Conservation (phyloP, 2,113 vertebrate genomes). For the Todiramphus chloris region DNA sequence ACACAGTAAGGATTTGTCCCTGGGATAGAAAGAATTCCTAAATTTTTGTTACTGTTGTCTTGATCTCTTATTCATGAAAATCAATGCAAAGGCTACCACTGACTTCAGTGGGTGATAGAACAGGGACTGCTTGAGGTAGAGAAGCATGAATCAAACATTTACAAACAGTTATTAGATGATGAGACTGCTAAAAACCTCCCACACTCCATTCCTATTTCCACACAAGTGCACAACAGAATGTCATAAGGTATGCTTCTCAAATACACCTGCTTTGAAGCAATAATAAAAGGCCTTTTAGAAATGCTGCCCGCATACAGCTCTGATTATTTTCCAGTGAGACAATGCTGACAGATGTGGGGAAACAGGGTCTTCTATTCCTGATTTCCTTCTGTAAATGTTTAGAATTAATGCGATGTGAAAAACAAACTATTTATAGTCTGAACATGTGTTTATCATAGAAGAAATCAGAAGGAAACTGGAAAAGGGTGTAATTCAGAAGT, state of each 20-base stretch:
- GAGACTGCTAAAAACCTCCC: slow-evolving; percentile 3
- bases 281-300: slow-evolving; percentile 28
- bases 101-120: not conserved
- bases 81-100: not conserved
- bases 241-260: slow-evolving; percentile 13
- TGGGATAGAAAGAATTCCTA: not conserved
- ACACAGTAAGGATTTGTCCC: not conserved
- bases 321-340: slow-evolving; percentile 1
- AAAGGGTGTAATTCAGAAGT: not conserved
- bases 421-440: not conserved
- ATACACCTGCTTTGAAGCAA: not conserved
- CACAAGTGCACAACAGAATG: not conserved
- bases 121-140: not conserved
- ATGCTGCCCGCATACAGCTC: not conserved
- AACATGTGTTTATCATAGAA: not conserved
- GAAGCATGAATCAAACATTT: slow-evolving; percentile 10
- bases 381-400: slow-evolving; percentile 30
- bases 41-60: not conserved
- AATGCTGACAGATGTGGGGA: not conserved
- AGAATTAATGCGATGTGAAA: not conserved
- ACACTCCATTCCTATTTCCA: not conserved
- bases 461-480: not conserved
- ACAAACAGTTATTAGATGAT: slow-evolving; percentile 31
- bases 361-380: not conserved
- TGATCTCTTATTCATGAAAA: not conserved